A percentile compares a stretch with the other conserved stretches of the same genome.
phyloP scores from a whole-genome alignment of 2,113 vertebrate species.

The Amazona vittata region DNA sequence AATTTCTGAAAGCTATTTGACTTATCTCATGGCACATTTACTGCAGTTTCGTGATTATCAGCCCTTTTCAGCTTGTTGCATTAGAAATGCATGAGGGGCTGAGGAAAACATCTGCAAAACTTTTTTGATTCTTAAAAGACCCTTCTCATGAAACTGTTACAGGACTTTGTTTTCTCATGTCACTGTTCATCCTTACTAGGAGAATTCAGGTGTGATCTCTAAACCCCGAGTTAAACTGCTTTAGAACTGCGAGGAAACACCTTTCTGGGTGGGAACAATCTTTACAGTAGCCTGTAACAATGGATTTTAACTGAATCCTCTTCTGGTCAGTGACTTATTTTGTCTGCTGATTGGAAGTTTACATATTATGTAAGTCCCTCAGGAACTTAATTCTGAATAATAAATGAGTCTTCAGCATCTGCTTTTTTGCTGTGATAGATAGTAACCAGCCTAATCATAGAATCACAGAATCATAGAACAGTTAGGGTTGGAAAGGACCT shows the following conservation, averaged over 20 bases:
- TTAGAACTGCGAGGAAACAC: background rate
- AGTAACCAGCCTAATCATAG: background rate
- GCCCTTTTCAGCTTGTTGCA: constrained; percentile 1
- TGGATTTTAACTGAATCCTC: background rate
- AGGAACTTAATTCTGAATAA: background rate
- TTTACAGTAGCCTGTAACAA: background rate
- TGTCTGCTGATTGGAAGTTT: background rate
- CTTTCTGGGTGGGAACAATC: background rate
- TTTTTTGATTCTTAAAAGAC: background rate
- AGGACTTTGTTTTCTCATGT: background rate
- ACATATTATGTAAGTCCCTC: background rate
- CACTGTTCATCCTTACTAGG: background rate
- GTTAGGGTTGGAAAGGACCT: too few relatives aligned
- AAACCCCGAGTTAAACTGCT: background rate
- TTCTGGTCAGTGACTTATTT: background rate
- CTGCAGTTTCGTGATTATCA: constrained; percentile 27
- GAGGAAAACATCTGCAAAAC: background rate
- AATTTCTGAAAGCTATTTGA: constrained; percentile 36
- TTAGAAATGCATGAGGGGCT: background rate
- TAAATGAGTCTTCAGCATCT: background rate
- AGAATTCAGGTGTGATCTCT: background rate
- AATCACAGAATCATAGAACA: too few relatives aligned
- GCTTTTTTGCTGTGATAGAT: background rate
- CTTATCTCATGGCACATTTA: constrained; percentile 38
- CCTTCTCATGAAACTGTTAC: background rate